Conservation (phyloP, 2,888 invertebrate species). For the Drosophila birchii region DNA sequence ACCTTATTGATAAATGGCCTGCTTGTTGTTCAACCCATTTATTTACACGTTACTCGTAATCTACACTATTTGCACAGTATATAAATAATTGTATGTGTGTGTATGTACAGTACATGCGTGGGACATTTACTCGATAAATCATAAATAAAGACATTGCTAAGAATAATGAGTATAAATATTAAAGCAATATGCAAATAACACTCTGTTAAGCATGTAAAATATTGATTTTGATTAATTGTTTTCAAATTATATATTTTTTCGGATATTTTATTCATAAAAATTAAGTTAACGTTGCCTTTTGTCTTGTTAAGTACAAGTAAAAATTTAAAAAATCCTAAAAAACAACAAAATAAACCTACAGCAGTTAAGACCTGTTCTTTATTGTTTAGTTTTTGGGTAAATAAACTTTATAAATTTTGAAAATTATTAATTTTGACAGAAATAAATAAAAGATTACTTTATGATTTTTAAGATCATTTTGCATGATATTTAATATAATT, state of each 20-base stretch:
- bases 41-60: conserved; percentile 13
- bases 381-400: background rate
- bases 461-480: too few relatives aligned
- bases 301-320: background rate
- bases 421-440: too few relatives aligned
- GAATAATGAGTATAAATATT: background rate
- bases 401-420: background rate
- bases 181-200: conserved; percentile 14
- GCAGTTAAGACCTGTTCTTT: background rate
- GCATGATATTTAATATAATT: too few relatives aligned
- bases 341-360: too few relatives aligned
- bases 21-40: background rate
- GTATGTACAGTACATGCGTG: background rate
- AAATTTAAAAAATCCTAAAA: background rate
- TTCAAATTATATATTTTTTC: background rate
- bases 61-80: conserved; percentile 23
- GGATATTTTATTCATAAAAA: background rate
- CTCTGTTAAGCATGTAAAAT: background rate
- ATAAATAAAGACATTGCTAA: background rate
- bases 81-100: background rate
- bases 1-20: conserved; percentile 28
- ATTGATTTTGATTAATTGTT: too few relatives aligned
- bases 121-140: conserved; percentile 8
- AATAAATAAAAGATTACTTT: too few relatives aligned
- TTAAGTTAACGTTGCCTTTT: too few relatives aligned